phyloP scores from a whole-genome alignment of 2,113 vertebrate species.

The Myrmecophaga tridactyla region DNA sequence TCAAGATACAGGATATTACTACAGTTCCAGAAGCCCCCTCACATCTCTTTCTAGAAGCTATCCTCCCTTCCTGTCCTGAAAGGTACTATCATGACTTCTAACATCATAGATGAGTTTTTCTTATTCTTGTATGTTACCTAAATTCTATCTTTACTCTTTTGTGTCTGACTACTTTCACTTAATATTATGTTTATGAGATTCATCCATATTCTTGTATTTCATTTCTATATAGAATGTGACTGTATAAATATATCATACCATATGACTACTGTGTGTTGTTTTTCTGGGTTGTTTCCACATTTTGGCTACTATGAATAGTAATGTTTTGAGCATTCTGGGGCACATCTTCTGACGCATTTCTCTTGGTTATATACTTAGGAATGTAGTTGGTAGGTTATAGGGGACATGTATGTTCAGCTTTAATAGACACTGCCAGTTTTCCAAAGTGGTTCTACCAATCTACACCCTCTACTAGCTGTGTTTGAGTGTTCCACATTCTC shows the following conservation, averaged over 20 bases:
- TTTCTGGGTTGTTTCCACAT: not conserved
- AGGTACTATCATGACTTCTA: not conserved
- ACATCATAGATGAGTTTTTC: not conserved
- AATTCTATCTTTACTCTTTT: constrained; percentile 6
- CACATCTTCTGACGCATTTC: constrained; percentile 6
- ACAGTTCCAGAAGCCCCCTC: not conserved
- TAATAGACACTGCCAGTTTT: not conserved
- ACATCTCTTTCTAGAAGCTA: not conserved
- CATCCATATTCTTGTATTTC: not conserved
- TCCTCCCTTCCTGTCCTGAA: not conserved
- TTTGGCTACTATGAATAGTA: not conserved
- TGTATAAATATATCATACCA: not conserved
- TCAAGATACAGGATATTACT: not conserved
- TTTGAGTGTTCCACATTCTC: not conserved
- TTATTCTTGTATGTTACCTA: not conserved
- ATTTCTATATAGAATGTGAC: not conserved
- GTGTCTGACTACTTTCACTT: constrained; percentile 12
- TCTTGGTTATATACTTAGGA: not conserved
- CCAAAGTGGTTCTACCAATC: not conserved
- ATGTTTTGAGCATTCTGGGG: not conserved
- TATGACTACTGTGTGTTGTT: not conserved
- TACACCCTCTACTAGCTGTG: not conserved
- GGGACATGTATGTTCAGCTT: not conserved
- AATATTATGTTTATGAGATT: constrained; percentile 5
- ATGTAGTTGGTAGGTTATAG: not conserved